Evolutionary conservation across 2,113 vertebrate genomes (phyloP).

Genomic region (Xiphophorus hellerii): DNA sequence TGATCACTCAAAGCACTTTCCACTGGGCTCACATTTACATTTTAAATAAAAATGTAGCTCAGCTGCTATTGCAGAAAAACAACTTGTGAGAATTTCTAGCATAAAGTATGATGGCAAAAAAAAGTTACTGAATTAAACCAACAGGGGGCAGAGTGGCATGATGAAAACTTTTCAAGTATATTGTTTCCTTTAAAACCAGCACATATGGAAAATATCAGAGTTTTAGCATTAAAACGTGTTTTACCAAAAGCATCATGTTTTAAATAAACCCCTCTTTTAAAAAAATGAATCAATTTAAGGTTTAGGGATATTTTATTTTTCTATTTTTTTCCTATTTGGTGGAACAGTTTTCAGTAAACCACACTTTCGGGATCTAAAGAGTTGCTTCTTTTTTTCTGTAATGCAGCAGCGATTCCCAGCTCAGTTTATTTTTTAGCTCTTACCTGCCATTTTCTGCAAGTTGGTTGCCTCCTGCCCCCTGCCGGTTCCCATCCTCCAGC

Average conservation of each 20-base stretch:
- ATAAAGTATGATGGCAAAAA: neutral
- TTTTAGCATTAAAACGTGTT: neutral
- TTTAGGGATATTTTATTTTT: no score
- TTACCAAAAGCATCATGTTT: no score
- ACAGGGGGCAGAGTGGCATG: neutral
- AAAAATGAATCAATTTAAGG: no score
- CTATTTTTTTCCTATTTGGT: no score
- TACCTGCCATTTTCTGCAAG: slow-evolving; percentile 75
- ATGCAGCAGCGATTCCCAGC: neutral
- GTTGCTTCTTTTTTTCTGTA: neutral
- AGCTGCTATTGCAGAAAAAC: neutral
- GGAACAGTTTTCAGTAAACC: neutral
- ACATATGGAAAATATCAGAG: neutral
- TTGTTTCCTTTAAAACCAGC: neutral
- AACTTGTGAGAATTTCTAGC: neutral
- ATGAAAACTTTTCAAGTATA: neutral
- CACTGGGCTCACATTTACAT: no score
- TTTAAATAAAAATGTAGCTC: no score
- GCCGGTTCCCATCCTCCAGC: slow-evolving; percentile 40
- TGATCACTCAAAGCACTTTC: no score
- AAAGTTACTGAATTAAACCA: neutral
- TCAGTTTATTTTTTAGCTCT: neutral
- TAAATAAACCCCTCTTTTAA: no score
- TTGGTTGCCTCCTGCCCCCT: slow-evolving; percentile 71
- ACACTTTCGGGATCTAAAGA: neutral